These are phyloP conservation scores for Drosophila barbarae DNA, from an alignment of 2,888 invertebrate genomes.

Conservation along the genomic window DNA sequence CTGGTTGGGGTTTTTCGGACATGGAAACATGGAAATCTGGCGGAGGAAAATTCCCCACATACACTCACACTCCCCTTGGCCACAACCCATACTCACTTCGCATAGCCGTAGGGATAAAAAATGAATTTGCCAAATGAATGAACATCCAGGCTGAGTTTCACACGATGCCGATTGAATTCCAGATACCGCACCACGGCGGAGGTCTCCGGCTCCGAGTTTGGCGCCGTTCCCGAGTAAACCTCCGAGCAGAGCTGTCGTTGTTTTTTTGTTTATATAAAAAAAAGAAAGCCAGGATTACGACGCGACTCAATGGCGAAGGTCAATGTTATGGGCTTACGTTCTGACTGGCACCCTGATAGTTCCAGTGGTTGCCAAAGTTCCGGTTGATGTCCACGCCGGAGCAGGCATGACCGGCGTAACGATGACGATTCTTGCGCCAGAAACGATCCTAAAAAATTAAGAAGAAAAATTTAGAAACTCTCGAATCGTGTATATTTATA, in stretches of 20 bases:
- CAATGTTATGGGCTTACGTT: conserved; percentile 71
- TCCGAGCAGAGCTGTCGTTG: conserved; percentile 77
- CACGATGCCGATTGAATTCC: conserved; percentile 76
- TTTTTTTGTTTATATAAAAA: neutral
- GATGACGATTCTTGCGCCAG: conserved; percentile 87
- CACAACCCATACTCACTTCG: conserved; percentile 65
- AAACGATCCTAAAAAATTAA: conserved; percentile 77
- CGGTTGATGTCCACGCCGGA: conserved; percentile 88
- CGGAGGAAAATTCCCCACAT: neutral
- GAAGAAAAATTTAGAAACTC: neutral
- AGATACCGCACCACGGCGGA: conserved; percentile 76
- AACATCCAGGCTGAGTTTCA: conserved; percentile 79
- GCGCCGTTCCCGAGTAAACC: conserved; percentile 76
- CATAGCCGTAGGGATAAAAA: conserved; percentile 79
- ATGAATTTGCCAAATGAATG: conserved; percentile 80
- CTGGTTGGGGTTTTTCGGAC: conserved; percentile 21
- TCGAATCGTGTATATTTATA: too few relatives aligned
- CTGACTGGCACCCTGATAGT: conserved; percentile 80
- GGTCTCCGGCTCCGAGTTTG: conserved; percentile 79
- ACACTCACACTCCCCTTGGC: neutral
- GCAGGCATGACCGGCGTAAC: conserved; percentile 80
- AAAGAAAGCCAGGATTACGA: conserved; percentile 3
- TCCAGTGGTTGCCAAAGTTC: conserved; percentile 88
- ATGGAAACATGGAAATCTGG: conserved; percentile 19
- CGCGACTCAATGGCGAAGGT: conserved; percentile 37